These are phyloP conservation scores for Lepidocolaptes lacrymiger DNA, from an alignment of 2,797 vertebrate species.

Conservation along the genomic window DNA sequence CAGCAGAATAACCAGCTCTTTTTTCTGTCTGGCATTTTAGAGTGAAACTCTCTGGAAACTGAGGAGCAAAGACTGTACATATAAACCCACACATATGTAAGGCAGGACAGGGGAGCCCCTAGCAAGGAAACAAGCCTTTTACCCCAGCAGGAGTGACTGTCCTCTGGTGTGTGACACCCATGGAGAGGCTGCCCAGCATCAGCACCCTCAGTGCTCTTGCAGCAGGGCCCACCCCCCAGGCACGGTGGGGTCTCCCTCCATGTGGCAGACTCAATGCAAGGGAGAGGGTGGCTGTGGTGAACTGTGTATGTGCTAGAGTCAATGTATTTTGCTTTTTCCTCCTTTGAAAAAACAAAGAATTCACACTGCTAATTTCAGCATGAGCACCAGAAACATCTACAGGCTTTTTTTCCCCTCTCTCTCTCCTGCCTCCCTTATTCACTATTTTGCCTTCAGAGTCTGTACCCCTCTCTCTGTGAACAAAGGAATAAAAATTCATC, in stretches of 20 bases:
- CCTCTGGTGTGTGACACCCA: neutral
- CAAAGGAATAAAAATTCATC: slow-evolving; percentile 26
- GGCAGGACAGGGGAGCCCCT: neutral
- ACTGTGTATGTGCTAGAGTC: neutral
- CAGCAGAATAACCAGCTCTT: neutral
- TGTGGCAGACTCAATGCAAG: neutral
- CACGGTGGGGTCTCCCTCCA: neutral
- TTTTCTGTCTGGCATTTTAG: neutral
- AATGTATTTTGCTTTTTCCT: neutral
- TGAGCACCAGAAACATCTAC: neutral
- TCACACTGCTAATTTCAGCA: neutral
- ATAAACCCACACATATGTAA: neutral
- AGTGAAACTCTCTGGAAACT: neutral
- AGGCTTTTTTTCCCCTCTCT: neutral
- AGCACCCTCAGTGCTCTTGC: neutral
- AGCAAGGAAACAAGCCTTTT: slow-evolving; percentile 10
- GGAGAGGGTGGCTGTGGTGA: neutral
- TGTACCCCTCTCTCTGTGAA: neutral
- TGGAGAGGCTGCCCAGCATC: neutral
- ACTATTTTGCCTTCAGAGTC: neutral
- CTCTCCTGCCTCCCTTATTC: neutral
- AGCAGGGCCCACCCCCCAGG: neutral
- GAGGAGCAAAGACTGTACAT: neutral
- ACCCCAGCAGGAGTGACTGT: neutral
- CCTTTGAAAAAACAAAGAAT: neutral